These are phyloP conservation scores for Streblospio benedicti DNA, from an alignment of 1,140 invertebrate genomes.

Conservation along the genomic window DNA sequence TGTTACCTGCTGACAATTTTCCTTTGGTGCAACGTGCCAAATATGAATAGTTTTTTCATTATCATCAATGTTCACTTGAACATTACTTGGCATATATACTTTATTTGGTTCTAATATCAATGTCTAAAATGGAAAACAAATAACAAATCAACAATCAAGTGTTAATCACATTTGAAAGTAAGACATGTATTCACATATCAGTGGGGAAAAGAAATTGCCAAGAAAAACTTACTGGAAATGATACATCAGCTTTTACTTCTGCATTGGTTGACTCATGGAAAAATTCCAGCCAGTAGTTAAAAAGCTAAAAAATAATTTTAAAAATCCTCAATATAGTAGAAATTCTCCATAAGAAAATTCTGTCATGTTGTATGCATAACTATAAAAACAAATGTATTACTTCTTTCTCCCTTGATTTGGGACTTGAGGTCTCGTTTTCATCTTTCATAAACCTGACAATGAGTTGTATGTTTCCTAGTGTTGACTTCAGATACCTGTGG, in stretches of 20 bases:
- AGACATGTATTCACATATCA: too few relatives aligned
- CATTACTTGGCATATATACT: conserved; percentile 86
- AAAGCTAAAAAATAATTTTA: conserved; percentile 59
- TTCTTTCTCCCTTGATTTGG: conserved; percentile 10
- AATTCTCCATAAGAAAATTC: too few relatives aligned
- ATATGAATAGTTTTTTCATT: conserved; percentile 21
- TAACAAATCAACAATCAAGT: conserved; percentile 15
- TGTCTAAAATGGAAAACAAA: conserved; percentile 43
- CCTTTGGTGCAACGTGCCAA: conserved; percentile 1
- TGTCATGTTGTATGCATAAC: too few relatives aligned
- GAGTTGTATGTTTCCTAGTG: conserved; percentile 92
- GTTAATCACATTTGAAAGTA: conserved; percentile 5
- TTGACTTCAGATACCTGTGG: conserved; percentile 89
- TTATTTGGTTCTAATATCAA: conserved; percentile 87
- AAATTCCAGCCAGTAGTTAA: conserved; percentile 98
- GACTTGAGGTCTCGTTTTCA: conserved; percentile 38
- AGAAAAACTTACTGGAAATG: conserved; percentile 85
- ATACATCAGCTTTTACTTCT: conserved; percentile 59
- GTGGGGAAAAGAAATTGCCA: too few relatives aligned
- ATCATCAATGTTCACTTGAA: conserved; percentile 85
- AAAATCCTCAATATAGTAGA: too few relatives aligned
- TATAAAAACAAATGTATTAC: too few relatives aligned
- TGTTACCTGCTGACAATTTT: conserved; percentile 2
- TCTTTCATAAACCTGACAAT: conserved; percentile 85
- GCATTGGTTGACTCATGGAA: conserved; percentile 85